phyloP scores from a whole-genome alignment of 1,140 invertebrate species.

The Drosophila sproati region DNA sequence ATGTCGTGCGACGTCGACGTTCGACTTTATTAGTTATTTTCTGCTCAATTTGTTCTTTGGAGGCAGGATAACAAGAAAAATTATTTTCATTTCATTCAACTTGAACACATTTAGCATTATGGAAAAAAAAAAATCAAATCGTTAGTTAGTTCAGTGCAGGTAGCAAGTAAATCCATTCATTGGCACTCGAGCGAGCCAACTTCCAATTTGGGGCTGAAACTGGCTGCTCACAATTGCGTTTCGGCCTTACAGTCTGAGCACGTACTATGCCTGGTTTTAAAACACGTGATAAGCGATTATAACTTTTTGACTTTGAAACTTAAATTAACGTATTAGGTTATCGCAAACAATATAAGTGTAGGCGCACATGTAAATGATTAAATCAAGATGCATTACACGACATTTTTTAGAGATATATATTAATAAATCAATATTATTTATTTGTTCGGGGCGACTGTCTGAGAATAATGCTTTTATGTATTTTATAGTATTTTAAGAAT shows the following conservation, averaged over 20 bases:
- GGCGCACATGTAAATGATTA: neutral
- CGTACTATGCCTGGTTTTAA: constrained; percentile 37
- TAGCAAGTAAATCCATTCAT: constrained; percentile 46
- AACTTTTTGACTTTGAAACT: neutral
- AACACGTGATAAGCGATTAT: neutral
- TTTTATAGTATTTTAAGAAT: neutral
- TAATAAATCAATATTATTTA: too few relatives aligned
- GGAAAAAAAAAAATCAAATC: constrained; percentile 29
- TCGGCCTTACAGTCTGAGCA: constrained; percentile 36
- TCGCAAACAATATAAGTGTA: neutral
- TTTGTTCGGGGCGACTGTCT: too few relatives aligned
- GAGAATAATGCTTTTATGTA: too few relatives aligned
- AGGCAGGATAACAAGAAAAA: constrained; percentile 84
- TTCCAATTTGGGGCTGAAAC: constrained; percentile 19
- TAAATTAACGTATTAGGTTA: neutral
- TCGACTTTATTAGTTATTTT: constrained; percentile 84
- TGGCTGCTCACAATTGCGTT: constrained; percentile 31
- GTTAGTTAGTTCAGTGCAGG: constrained; percentile 1
- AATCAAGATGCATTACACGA: neutral
- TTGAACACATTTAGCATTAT: constrained; percentile 75
- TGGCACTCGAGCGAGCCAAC: constrained; percentile 46
- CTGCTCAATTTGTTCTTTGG: constrained; percentile 79
- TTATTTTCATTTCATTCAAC: constrained; percentile 84
- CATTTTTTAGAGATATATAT: too few relatives aligned
- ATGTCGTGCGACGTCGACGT: constrained; percentile 65